phyloP scores from a whole-genome alignment of 2,797 vertebrate species.

The Onychomys torridus region DNA sequence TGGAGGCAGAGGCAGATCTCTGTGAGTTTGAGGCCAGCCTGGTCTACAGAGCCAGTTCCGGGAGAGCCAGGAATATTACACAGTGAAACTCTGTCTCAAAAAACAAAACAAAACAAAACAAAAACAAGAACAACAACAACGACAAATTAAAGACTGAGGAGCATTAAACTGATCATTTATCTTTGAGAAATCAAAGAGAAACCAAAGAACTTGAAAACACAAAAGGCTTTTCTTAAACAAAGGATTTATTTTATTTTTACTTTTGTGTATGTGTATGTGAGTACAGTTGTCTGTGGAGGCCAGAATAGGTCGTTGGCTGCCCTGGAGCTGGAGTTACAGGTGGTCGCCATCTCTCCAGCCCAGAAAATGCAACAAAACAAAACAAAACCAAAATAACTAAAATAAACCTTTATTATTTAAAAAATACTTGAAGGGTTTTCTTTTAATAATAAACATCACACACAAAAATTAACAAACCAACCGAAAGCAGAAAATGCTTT shows the following conservation, averaged over 20 bases:
- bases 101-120: neutral
- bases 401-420: neutral
- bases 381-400: neutral
- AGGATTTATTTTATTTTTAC: neutral
- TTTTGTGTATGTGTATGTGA: neutral
- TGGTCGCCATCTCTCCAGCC: neutral
- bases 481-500: neutral
- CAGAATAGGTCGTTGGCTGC: accelerated
- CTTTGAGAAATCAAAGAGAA: neutral
- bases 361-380: neutral
- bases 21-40: too few relatives aligned
- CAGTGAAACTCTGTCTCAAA: neutral
- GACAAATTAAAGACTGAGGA: neutral
- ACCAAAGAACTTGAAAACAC: neutral
- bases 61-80: neutral
- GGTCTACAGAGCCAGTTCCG: too few relatives aligned
- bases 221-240: neutral
- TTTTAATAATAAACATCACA: neutral
- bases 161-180: neutral
- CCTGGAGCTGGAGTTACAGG: neutral
- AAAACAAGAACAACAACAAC: too few relatives aligned
- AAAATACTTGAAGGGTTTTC: neutral
- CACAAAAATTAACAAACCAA: neutral
- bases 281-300: neutral
- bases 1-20: neutral